phyloP scores from a whole-genome alignment of 2,797 vertebrate species.

The Mormyrus proboscirostris region DNA sequence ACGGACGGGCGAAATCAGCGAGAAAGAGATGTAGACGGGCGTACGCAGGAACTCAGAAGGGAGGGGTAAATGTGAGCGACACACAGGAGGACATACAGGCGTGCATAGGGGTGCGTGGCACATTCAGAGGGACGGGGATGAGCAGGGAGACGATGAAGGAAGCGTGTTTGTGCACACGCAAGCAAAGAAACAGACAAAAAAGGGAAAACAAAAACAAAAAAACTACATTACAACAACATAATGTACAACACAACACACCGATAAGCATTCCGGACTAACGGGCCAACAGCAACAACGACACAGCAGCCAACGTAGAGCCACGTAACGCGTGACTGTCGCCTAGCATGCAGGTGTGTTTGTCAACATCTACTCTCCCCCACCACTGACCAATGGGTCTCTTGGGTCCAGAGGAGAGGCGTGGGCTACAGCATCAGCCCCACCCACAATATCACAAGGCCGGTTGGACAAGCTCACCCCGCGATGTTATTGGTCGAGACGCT shows the following conservation, averaged over 20 bases:
- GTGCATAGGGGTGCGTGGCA: neutral
- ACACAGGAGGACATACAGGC: neutral
- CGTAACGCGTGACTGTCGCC: neutral
- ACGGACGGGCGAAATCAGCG: neutral
- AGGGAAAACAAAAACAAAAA: slow-evolving; percentile 9
- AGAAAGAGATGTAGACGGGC: neutral
- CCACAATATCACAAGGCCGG: neutral
- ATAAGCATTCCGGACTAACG: slow-evolving; percentile 9
- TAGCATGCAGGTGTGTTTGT: neutral
- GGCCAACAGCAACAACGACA: neutral
- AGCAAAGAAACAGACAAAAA: slow-evolving; percentile 15
- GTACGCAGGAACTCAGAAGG: neutral
- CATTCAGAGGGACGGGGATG: neutral
- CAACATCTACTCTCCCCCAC: neutral
- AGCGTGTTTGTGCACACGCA: neutral
- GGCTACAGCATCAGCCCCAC: neutral
- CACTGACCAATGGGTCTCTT: neutral
- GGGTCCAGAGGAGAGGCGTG: neutral
- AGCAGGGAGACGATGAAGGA: neutral
- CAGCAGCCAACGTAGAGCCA: slow-evolving; percentile 16
- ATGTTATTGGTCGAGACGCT: slow-evolving; percentile 92
- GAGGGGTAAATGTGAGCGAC: neutral
- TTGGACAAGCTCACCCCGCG: slow-evolving; percentile 65
- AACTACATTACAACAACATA: slow-evolving; percentile 13
- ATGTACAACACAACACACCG: slow-evolving; percentile 2